Evolutionary conservation across 1,140 invertebrate genomes (phyloP), one percentile per base, ranked within the genome.

Genomic region (Lethrus apterus): DNA sequence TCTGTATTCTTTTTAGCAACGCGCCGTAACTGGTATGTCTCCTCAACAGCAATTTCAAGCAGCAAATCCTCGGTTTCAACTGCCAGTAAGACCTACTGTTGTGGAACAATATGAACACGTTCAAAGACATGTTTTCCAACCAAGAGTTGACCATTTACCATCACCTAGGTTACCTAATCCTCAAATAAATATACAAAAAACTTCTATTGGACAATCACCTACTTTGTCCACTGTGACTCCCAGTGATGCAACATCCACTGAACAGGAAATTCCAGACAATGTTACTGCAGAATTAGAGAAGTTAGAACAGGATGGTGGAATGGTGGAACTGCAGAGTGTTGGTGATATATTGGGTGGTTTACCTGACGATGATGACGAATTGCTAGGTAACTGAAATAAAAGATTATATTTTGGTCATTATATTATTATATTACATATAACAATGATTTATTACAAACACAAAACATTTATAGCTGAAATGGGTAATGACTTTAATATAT

Each of bases 401-500:
- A n/a, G 31, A 14, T 47, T 44, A 40, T 30, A 46, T 11, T 46
- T 7, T 33, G 5, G 31, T 33, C 5, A 8, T 15, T 33, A 15
- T 8, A 8, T 15, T 33, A 18, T 2, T 19, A 15, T 26, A 15
- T 29, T 15, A 24, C 15, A 14, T 43, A 10, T 29, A 26, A 19
- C n/a, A n/a, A n/a, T n/a, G n/a, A n/a, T n/a, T n/a, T n/a, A n/a
- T n/a, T n/a, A 13, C 15, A 7, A 9, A n/a, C n/a, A 13, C n/a
- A 31, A 44, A 10, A n/a, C n/a, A 31, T 60, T 75, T 52, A 70
- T 72, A 73, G 89, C 84, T 21, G 85, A 89, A 73, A 87, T 93
- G 74, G 89, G 89, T 10, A 84, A 90, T 60, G 91, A 94, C 68
- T 96, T 96, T 68, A 95, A 96, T 65, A 94, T 97, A 58, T 65